Base-by-base conservation (phyloP, 2,888 invertebrate genomes). In the Lordiphosa fenestrarum region DNA sequence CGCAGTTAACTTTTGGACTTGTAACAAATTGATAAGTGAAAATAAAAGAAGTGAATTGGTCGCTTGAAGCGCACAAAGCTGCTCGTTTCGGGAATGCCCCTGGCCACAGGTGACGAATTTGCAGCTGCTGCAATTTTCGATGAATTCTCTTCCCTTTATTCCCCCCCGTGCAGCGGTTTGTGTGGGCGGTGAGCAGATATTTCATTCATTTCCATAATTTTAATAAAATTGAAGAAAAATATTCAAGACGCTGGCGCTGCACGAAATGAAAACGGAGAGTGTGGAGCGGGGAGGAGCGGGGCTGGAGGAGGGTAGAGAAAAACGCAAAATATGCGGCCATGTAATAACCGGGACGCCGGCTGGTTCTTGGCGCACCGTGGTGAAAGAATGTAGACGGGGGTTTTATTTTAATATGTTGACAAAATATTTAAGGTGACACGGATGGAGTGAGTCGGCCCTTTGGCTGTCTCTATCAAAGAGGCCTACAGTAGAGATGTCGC, bases 201-300 rank as follows among this genome's bases (percentile, higher is more conserved):
- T 80, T 80, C 83, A 80, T 84, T 83, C 81, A 85, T 81, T 81
- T 81, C 85, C 85, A 81, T 85, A 81, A 81, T 80, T 83, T 83
- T 85, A 81, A 81, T 85, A 85, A 81, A 85, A 81, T 75, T 75
- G 76, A 71, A 67, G 77, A 77, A 78, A 84, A 72, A 83, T 80
- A 82, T 84, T 84, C 80, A 78, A 75, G 80, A 66, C 72, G 56
- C 50, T 57, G 67, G 36, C 69, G 49, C 33, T 12, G 25, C 40
- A 36, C 35, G 37, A 35, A 21, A 49, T 23, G 23, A 25, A 23
- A 13, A 47, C 13, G 21, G 21, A 2, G 9, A 37, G 3, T 2
- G n/a, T n/a, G n/a, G n/a, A n/a, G n/a, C n/a, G n/a, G n/a, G n/a
- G n/a, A n/a, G n/a, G n/a, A n/a, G n/a, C n/a, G n/a, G n/a, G n/a